Conservation (phyloP, 2,113 vertebrate species). For the Murina feae region DNA sequence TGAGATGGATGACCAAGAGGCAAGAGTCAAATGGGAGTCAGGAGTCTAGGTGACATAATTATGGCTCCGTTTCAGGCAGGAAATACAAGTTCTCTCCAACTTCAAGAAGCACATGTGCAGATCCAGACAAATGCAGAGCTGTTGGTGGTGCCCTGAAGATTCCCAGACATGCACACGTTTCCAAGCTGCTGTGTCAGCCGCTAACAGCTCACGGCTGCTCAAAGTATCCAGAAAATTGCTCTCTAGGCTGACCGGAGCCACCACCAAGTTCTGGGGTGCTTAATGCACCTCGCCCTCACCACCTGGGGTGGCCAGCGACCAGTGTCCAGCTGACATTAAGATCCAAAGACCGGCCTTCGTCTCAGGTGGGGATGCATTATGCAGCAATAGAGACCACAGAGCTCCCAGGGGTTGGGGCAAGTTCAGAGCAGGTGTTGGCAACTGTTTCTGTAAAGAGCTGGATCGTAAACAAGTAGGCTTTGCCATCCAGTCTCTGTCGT, state of each 20-base stretch:
- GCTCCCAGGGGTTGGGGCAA: not conserved
- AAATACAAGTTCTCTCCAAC: not conserved
- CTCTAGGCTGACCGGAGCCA: not conserved
- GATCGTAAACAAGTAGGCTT: not conserved
- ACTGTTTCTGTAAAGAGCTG: not conserved
- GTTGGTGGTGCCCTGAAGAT: not conserved
- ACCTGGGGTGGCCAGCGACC: not conserved
- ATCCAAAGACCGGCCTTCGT: not conserved
- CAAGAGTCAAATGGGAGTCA: not conserved
- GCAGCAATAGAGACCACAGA: no score
- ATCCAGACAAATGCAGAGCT: not conserved
- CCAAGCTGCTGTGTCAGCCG: not conserved
- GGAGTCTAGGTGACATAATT: not conserved
- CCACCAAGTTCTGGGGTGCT: not conserved
- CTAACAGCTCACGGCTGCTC: not conserved
- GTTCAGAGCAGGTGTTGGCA: not conserved
- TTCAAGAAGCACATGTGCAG: not conserved
- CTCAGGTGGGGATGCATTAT: not conserved
- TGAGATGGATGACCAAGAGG: not conserved
- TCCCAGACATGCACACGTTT: not conserved
- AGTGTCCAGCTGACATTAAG: not conserved
- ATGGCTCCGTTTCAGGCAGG: not conserved
- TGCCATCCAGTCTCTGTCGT: not conserved
- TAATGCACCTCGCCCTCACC: not conserved
- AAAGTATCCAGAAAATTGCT: not conserved